Percentiles rank a stretch among this genome's conserved stretches.
Evolutionary conservation across 2,113 vertebrate species (phyloP).

Genomic region (Macheiramphus alcinus): DNA sequence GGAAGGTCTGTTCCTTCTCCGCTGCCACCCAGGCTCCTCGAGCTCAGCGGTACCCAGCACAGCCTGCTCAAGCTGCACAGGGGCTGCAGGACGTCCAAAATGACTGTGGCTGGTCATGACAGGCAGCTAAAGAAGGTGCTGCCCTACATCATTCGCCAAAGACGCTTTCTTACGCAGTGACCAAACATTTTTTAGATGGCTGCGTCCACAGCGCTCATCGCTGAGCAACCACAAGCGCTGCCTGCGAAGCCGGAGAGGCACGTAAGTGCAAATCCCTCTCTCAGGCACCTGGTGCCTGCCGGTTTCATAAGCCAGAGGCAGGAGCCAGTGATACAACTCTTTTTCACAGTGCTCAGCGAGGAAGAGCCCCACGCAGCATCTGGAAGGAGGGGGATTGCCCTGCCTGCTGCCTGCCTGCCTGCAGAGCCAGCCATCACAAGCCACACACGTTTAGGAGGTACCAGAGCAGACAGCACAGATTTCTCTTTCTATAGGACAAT

Average conservation of each 20-base stretch:
- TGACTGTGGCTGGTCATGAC: background rate
- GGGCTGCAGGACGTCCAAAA: background rate
- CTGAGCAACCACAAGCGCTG: background rate
- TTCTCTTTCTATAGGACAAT: background rate
- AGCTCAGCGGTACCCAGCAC: background rate
- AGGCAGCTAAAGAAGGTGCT: background rate
- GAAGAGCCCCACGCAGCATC: accelerated
- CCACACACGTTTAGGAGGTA: background rate
- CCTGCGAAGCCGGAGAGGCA: background rate
- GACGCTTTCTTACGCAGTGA: background rate
- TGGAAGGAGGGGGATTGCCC: background rate
- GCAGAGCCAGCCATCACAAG: background rate
- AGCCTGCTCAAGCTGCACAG: background rate
- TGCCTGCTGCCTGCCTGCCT: background rate
- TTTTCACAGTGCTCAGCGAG: background rate
- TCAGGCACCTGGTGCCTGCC: background rate
- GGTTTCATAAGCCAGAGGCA: background rate
- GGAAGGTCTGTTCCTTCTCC: background rate
- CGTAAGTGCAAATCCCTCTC: background rate
- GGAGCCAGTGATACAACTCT: background rate
- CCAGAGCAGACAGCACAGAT: background rate
- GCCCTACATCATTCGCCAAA: background rate
- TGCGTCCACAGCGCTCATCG: background rate
- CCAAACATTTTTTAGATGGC: background rate
- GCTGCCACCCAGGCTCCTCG: accelerated